Evolutionary conservation across 35 echinoderm and acorn worm genomes (phyloP), one percentile per base, ranked within the genome.

Genomic region (Apostichopus japonicus): DNA sequence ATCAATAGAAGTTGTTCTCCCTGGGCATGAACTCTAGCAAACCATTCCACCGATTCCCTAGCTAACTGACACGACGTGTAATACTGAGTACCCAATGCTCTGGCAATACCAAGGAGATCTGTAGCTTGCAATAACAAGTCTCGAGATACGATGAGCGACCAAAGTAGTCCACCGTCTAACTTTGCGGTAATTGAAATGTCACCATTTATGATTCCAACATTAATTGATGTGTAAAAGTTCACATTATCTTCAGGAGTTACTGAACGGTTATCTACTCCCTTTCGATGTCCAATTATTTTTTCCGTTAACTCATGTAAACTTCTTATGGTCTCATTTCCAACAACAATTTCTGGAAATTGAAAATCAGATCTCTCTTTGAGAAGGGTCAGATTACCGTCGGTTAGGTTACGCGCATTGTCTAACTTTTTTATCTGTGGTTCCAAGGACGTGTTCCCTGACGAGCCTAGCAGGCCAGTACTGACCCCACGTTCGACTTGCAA

Each of bases 1-100:
- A 81, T 57, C 51, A n/a, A n/a, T 23, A 92, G 17, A 6, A 92
- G 19, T 23, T 81, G 75, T 51, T 92, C 54, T 51, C 91, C 91
- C 21, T 81, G 77, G n/a, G 91, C 55, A 23, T 92, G 23, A 27
- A 57, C 91, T 25, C 24, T 81, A 6, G 79, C 24, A 65, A 92
- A 70, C 91, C 91, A 83, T 23, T 67, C 23, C 22, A 51, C 17
- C 6, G 54, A 83, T 24, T 80, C 91, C 8, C 11, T n/a, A 2
- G 4, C 16, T 19, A 92, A 54, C 2, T 79, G 58, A 81, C 91
- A 92, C 3, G 77, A 62, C 3, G 91, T 65, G 11, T 65, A 92
- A 27, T 92, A 92, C 54, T 67, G 77, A 58, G 91, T 19, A 6
- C 91, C 91, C 53, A 92, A 53, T 5, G 78, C 91, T n/a, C 91